Percentiles rank a stretch among this genome's conserved stretches.
Conservation (phyloP, 2,113 vertebrate species). For the Nothocercus julius region DNA sequence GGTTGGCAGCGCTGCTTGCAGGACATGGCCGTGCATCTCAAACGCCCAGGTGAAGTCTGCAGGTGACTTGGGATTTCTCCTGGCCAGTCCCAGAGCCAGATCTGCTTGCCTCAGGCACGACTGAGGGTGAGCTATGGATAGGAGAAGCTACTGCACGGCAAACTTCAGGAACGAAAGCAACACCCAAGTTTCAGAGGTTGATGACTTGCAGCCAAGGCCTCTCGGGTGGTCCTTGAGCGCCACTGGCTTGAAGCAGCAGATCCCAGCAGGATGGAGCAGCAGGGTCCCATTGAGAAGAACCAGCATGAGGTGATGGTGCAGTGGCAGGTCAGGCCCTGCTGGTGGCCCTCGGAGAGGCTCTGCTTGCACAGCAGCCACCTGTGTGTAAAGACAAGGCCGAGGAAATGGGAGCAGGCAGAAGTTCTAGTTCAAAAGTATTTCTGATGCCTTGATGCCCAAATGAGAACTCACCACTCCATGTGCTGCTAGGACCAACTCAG, state of each 20-base stretch:
- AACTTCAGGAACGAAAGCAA: neutral
- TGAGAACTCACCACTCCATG: neutral
- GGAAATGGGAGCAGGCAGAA: neutral
- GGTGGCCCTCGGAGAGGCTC: no score
- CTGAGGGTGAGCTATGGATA: neutral
- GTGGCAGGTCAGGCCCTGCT: neutral
- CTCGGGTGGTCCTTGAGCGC: neutral
- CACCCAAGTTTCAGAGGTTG: fast-evolving
- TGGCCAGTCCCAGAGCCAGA: no score
- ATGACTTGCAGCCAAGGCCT: neutral
- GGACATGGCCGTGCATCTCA: fast-evolving
- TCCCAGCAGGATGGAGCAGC: neutral
- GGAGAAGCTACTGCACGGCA: fast-evolving
- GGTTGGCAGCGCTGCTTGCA: fast-evolving
- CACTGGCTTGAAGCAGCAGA: neutral
- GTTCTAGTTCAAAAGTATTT: neutral
- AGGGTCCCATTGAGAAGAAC: neutral
- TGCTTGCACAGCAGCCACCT: no score
- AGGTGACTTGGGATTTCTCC: fast-evolving
- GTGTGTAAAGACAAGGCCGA: neutral
- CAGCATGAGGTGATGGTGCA: neutral
- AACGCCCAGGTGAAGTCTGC: neutral
- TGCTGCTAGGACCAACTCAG: no score
- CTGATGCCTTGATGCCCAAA: no score
- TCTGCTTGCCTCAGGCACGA: neutral